Base-by-base conservation (phyloP, 2,797 vertebrate genomes). In the Anabacerthia variegaticeps region DNA sequence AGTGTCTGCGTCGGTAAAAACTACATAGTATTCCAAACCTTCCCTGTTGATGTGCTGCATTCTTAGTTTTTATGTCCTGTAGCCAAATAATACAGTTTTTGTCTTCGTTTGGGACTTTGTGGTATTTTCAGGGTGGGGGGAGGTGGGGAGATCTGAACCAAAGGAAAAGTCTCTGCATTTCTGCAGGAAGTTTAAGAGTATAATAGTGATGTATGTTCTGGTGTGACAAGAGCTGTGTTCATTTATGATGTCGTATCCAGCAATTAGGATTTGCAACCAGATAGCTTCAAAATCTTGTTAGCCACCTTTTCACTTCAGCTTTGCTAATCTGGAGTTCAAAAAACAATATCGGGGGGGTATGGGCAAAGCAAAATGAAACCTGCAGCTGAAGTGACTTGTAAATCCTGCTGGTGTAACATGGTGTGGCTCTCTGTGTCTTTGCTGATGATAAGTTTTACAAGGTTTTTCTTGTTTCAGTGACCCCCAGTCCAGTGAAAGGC, bases 401-500 rank as follows among this genome's bases (percentile, higher is more conserved):
- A 62, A 41, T 49, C 12, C 49, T 41, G 2, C 30, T 86, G 23
- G 14, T 46, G 4, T 43, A 24, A 55, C 78, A 14, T 32, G 24
- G 4, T 3, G 2, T 20, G 32, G 13, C 36, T 46, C 27, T 17
- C 14, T 9, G 11, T 74, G n/a, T 63, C 28, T 49, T 44, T 41
- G 32, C 46, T 62, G 52, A 39, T 37, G 37, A 32, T 36, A 51
- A 92, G 24, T 65, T 94, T 48, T 54, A 89, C 41, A 21, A 93
- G 27, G 32, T 92, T 77, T 94, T 52, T 91, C 28, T 91, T 89
- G 55, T 96, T 94, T 27, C 96, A 99, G 99, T 99, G 97, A 99
- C 99, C 46, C 99, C 99, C 88, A 99, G 99, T 96, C 99, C 99
- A 51, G 98, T 99, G 97, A 99, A 99, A 98, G 99, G 99, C 95